phyloP scores from a whole-genome alignment of 2,113 vertebrate species.

The Merops nubicus region DNA sequence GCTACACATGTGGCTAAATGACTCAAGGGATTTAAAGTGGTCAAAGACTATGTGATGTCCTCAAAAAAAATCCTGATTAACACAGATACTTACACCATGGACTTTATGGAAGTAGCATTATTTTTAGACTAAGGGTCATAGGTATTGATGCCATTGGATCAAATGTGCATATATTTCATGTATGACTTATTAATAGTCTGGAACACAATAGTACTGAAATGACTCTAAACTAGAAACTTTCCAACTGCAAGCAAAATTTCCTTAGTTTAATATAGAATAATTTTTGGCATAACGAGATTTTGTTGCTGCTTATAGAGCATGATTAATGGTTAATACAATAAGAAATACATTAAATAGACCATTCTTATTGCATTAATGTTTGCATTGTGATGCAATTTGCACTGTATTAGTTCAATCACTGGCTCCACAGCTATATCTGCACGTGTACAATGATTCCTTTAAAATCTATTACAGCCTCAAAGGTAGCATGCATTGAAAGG shows the following conservation, averaged over 20 bases:
- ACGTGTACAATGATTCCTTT: background rate
- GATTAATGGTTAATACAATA: conserved; percentile 39
- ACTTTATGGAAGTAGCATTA: background rate
- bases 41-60: background rate
- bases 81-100: background rate
- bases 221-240: background rate
- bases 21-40: background rate
- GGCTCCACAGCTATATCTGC: background rate
- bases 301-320: conserved; percentile 4
- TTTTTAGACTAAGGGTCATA: background rate
- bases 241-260: background rate
- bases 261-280: background rate
- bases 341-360: conserved; percentile 50
- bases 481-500: background rate
- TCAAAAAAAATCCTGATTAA: background rate
- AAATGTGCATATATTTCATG: background rate
- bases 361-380: conserved; percentile 35
- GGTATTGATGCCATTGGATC: background rate
- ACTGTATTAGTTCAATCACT: background rate
- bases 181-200: background rate
- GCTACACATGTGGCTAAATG: background rate
- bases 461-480: conserved; percentile 16
- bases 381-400: conserved; percentile 14
- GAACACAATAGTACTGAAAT: background rate
- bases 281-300: conserved; percentile 10